A percentile compares a stretch with the other conserved stretches of the same genome.
Evolutionary conservation across 2,797 vertebrate genomes (phyloP).

Genomic region (Xenentodon cancila): DNA sequence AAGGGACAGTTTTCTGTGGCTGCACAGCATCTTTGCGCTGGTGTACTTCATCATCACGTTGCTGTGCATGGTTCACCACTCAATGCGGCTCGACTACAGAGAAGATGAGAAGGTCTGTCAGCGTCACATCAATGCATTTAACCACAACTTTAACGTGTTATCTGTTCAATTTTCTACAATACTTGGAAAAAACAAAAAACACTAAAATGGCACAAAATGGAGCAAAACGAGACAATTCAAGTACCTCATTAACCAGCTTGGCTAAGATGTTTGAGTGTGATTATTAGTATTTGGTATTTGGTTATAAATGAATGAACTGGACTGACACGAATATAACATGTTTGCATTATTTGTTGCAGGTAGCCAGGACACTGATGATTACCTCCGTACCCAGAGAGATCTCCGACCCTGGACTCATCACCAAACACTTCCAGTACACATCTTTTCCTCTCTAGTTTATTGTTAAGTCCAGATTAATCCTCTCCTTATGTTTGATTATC

Average conservation of each 20-base stretch:
- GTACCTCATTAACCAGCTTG: no score
- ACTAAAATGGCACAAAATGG: no score
- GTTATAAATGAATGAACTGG: no score
- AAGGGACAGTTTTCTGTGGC: constrained; percentile 92
- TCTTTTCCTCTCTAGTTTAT: constrained; percentile 24
- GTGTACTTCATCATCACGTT: constrained; percentile 92
- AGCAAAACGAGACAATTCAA: no score
- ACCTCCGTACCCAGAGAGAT: constrained; percentile 92
- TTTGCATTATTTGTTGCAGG: constrained; percentile 73
- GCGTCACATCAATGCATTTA: not conserved
- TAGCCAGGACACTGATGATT: constrained; percentile 93
- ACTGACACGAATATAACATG: not conserved
- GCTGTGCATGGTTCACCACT: constrained; percentile 93
- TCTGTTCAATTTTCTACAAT: not conserved
- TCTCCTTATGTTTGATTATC: constrained; percentile 5
- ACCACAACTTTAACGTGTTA: not conserved
- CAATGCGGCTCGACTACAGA: constrained; percentile 87
- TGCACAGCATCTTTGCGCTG: constrained; percentile 92
- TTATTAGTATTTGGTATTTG: no score
- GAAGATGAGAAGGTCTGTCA: constrained; percentile 89
- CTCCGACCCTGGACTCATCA: constrained; percentile 91
- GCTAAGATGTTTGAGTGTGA: no score
- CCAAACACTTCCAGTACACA: constrained; percentile 95
- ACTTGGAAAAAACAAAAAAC: not conserved
- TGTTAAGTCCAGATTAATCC: constrained; percentile 21